Conservation (phyloP, 2,113 vertebrate genomes). For the Mastomys natalensis region DNA sequence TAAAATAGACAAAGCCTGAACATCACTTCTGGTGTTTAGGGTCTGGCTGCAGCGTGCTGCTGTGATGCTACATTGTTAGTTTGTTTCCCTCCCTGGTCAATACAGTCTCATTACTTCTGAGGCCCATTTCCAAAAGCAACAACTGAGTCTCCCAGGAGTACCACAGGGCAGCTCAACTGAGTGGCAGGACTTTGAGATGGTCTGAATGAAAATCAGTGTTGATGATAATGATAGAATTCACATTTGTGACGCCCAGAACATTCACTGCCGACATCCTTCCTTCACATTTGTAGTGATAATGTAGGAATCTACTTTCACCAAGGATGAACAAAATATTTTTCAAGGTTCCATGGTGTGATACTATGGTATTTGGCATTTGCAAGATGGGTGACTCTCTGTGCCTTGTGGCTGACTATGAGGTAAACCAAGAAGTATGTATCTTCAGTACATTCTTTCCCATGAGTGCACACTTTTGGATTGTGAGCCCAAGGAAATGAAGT, state of each 20-base stretch:
- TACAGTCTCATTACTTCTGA: slow-evolving; percentile 84
- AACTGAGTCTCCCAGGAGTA: slow-evolving; percentile 74
- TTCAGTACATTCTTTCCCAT: background rate
- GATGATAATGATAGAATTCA: background rate
- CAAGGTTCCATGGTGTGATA: background rate
- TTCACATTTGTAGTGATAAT: slow-evolving; percentile 32
- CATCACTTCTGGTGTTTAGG: slow-evolving; percentile 72
- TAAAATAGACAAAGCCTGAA: slow-evolving; percentile 35
- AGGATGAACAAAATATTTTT: background rate
- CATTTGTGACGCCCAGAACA: background rate
- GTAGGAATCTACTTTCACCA: background rate
- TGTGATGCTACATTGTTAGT: slow-evolving; percentile 79
- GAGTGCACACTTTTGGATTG: slow-evolving; percentile 21
- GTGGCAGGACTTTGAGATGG: background rate
- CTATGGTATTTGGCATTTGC: slow-evolving; percentile 17
- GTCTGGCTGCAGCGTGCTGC: slow-evolving; percentile 82
- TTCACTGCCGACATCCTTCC: background rate
- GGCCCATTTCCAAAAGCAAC: slow-evolving; percentile 83
- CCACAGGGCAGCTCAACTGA: slow-evolving; percentile 36
- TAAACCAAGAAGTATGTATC: slow-evolving; percentile 31
- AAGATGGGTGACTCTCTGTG: slow-evolving; percentile 13
- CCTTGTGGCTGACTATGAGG: slow-evolving; percentile 37
- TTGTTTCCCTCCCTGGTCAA: slow-evolving; percentile 53
- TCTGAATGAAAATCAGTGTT: slow-evolving; percentile 28
- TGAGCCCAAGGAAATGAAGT: slow-evolving; percentile 42